Evolutionary conservation across 2,888 invertebrate species (phyloP).

Genomic region (Arenicola marina): DNA sequence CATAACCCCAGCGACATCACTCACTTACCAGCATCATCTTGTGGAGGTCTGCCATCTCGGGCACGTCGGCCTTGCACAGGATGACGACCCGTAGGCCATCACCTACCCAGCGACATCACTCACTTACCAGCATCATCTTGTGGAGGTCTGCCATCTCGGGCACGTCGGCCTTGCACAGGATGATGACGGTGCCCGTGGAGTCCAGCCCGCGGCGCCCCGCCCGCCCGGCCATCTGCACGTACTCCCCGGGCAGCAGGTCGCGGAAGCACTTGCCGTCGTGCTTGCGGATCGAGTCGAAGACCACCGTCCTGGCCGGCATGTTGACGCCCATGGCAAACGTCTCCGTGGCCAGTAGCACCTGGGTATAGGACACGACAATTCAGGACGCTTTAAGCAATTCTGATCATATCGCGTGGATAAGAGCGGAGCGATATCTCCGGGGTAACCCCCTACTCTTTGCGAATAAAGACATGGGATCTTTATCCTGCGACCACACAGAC

Average conservation of each 20-base stretch:
- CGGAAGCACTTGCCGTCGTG: constrained; percentile 77
- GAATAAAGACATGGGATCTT: too few relatives aligned
- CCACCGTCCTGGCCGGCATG: constrained; percentile 98
- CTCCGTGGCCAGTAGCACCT: constrained; percentile 96
- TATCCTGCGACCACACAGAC: too few relatives aligned
- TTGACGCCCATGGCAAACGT: constrained; percentile 99
- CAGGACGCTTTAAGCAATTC: too few relatives aligned
- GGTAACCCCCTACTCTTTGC: too few relatives aligned
- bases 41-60: constrained; percentile 74
- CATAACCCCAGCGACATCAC: too few relatives aligned
- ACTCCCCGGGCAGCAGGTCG: constrained; percentile 37
- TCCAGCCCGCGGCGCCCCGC: constrained; percentile 95
- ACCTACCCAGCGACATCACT: not conserved
- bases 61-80: constrained; percentile 74
- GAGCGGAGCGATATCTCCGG: too few relatives aligned
- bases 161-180: constrained; percentile 76
- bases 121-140: constrained; percentile 79
- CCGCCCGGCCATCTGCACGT: constrained; percentile 84
- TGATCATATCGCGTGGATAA: too few relatives aligned
- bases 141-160: constrained; percentile 76
- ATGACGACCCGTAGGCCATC: not conserved
- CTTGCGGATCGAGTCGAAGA: constrained; percentile 90
- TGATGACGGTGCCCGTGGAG: constrained; percentile 90
- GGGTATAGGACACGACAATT: too few relatives aligned
- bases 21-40: constrained; percentile 84